Percentiles rank a stretch among this genome's conserved stretches.
Evolutionary conservation across 2,113 vertebrate species (phyloP).

Genomic region (Bos indicus): DNA sequence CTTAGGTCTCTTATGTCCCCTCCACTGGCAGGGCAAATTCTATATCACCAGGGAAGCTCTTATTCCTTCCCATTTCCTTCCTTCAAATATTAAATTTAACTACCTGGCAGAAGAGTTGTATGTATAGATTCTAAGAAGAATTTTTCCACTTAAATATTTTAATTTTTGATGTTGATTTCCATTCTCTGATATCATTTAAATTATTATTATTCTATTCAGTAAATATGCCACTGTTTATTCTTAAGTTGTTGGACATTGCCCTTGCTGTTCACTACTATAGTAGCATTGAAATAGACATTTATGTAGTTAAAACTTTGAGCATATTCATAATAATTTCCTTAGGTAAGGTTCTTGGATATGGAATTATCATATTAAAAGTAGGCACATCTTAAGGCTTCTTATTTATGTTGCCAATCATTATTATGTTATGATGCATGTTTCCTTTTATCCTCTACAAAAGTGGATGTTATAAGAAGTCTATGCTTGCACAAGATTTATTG

Average conservation of each 20-base stretch:
- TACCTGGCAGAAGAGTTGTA: not conserved
- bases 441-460: not conserved
- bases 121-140: not conserved
- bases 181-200: not conserved
- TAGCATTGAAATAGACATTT: not conserved
- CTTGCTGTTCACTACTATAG: not conserved
- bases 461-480: not conserved
- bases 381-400: not conserved
- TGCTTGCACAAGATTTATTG: not conserved
- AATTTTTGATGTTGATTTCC: not conserved
- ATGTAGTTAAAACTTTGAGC: not conserved
- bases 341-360: not conserved
- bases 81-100: not conserved
- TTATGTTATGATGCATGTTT: not conserved
- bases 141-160: not conserved
- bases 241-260: not conserved
- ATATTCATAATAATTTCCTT: not conserved
- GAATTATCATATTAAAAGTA: not conserved
- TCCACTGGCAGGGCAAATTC: too few species aligned
- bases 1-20: too few species aligned
- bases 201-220: not conserved
- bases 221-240: not conserved
- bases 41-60: too few species aligned
- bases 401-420: not conserved
- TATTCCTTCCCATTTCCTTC: not conserved